Base-by-base conservation (phyloP, 2,888 invertebrate genomes). In the Drosophila emarginata region DNA sequence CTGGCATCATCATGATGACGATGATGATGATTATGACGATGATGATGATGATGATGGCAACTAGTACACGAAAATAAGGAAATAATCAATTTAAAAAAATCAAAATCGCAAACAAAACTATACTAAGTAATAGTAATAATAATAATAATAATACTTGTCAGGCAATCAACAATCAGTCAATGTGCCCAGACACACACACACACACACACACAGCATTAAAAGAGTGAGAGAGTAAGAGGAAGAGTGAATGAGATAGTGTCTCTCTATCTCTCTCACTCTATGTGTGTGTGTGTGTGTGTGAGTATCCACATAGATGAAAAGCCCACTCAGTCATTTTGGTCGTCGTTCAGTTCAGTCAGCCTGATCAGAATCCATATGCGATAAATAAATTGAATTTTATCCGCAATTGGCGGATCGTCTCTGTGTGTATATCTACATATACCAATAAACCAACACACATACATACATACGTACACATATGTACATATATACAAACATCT, bases 81-180 rank as follows among this genome's bases (percentile, higher is more conserved):
- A 91, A 91, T 90, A 91, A 91, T 91, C 91, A 91, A 91, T 91
- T 91, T 90, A 91, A 90, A 91, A 90, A 91, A 91, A 91, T 91
- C 91, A 90, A 91, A 90, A 89, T 89, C 89, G 45, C 45, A 64
- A 64, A 59, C 45, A 72, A 23, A 53, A 58, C 71, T 69, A 69
- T 71, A 71, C 71, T 62, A 67, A 36, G 56, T 51, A 53, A 14
- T 15, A 52, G 39, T 37, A 61, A 28, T 50, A 40, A 45, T 45
- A 45, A 28, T 50, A 40, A 57, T 56, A 58, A 58, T 40, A 58
- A 58, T 58, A 58, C 77, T 77, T 54, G 77, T 76, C 79, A 77
- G 77, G 50, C 77, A 83, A 77, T 75, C 74, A 79, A 79, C 77
- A 83, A 80, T 82, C 87, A 86, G 82, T 78, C 81, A 74, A 73